Evolutionary conservation across 2,888 invertebrate species (phyloP).

Genomic region (Phlogophora meticulosa): DNA sequence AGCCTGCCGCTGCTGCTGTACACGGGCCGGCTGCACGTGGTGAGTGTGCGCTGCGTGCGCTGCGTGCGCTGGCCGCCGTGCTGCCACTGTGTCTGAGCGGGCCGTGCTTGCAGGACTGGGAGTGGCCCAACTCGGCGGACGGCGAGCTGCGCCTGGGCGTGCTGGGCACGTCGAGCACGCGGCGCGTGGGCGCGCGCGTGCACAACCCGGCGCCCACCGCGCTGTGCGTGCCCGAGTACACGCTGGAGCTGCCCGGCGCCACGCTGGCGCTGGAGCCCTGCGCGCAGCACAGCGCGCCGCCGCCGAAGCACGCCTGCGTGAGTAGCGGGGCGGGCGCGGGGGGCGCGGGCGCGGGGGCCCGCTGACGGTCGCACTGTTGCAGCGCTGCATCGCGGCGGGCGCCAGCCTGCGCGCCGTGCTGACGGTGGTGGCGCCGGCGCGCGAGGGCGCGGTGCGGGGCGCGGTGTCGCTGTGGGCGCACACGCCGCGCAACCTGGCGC

Average conservation of each 20-base stretch:
- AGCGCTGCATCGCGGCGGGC: conserved; percentile 28
- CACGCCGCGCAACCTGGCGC: conserved; percentile 47
- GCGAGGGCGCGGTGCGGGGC: too few relatives aligned
- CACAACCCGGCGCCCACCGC: conserved; percentile 77
- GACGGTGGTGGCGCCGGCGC: too few relatives aligned
- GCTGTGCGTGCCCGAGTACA: conserved; percentile 72
- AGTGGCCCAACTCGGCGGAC: conserved; percentile 76
- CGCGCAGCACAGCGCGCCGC: conserved; percentile 56
- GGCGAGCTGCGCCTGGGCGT: conserved; percentile 92
- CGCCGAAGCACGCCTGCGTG: conserved; percentile 61
- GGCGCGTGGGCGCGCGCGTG: conserved; percentile 91
- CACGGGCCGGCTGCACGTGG: conserved; percentile 82
- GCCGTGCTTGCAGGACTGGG: conserved; percentile 84
- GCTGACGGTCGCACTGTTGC: too few relatives aligned
- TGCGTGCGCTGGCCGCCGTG: too few relatives aligned
- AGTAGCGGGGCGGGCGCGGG: conserved; percentile 47
- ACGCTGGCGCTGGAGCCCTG: conserved; percentile 60
- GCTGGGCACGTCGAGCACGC: conserved; percentile 92
- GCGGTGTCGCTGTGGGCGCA: too few relatives aligned
- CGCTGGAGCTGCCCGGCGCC: conserved; percentile 70
- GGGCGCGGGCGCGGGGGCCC: conserved; percentile 55
- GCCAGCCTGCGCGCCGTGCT: too few relatives aligned
- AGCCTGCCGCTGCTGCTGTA: conserved; percentile 86
- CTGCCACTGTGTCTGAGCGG: too few relatives aligned
- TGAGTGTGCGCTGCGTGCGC: conserved; percentile 69